Conservation (phyloP, 2,888 invertebrate genomes). For the Mechanitis messenoides region DNA sequence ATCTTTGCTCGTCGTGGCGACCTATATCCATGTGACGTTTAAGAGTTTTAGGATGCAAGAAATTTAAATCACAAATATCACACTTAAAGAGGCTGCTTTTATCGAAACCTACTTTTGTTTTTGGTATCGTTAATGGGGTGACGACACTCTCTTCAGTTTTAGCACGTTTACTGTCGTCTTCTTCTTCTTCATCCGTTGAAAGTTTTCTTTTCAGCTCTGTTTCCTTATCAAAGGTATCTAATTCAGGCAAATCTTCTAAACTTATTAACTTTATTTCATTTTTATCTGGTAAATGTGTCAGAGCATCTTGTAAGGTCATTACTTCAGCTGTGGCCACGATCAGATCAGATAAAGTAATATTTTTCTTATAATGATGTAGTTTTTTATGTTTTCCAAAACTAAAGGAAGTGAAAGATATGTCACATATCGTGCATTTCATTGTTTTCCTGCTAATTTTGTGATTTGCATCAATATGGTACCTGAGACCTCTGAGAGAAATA, state of each 20-base stretch:
- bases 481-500: constrained; percentile 10
- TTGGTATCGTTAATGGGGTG: background rate
- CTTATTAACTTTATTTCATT: background rate
- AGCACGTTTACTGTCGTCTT: background rate
- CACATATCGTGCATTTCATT: constrained; percentile 23
- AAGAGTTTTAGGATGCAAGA: constrained; percentile 10
- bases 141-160: background rate
- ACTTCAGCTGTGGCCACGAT: background rate
- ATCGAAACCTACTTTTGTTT: background rate
- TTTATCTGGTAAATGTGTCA: constrained; percentile 7
- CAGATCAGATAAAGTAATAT: constrained; percentile 11
- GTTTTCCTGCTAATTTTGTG: constrained; percentile 3
- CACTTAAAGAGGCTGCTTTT: constrained; percentile 14
- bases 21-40: constrained; percentile 1
- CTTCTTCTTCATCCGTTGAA: background rate
- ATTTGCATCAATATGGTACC: constrained; percentile 14
- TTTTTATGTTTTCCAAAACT: constrained; percentile 18
- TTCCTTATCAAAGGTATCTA: background rate
- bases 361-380: constrained; percentile 20
- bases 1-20: constrained; percentile 10
- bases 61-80: constrained; percentile 17
- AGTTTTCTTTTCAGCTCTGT: background rate
- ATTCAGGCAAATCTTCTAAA: background rate
- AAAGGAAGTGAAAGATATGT: constrained; percentile 18
- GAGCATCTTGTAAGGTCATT: background rate